Conservation (phyloP, 2,888 invertebrate genomes). For the Cataglyphis cursor region DNA sequence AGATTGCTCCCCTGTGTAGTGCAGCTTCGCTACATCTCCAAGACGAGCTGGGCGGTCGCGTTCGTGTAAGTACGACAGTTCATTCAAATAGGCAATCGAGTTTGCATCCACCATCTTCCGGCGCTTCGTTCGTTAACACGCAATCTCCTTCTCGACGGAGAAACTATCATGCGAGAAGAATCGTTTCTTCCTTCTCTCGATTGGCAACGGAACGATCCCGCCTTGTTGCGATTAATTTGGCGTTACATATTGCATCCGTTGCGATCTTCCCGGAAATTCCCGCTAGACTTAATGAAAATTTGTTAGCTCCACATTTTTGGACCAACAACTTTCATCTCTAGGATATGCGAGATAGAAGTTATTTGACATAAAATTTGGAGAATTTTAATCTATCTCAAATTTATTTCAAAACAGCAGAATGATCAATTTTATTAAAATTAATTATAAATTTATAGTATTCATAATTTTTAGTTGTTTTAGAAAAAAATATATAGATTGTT, state of each 20-base stretch:
- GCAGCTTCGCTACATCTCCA: conserved; percentile 29
- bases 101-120: conserved; percentile 71
- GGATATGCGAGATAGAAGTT: not conserved
- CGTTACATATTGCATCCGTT: not conserved
- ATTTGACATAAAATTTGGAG: not conserved
- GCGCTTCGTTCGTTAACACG: conserved; percentile 71
- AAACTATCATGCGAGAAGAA: conserved; percentile 44
- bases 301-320: not conserved
- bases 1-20: conserved; percentile 65
- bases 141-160: conserved; percentile 63
- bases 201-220: conserved; percentile 14
- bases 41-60: conserved; percentile 40
- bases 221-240: conserved; percentile 35
- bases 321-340: not conserved
- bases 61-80: conserved; percentile 56
- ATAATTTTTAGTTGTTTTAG: not conserved
- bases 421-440: conserved; percentile 14
- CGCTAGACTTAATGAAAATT: conserved; percentile 7
- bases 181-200: conserved; percentile 39
- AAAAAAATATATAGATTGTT: conserved; percentile 20
- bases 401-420: not conserved
- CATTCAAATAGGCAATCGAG: conserved; percentile 71
- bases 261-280: not conserved
- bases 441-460: not conserved
- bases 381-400: not conserved